A percentile compares a stretch with the other conserved stretches of the same genome.
Evolutionary conservation across 2,888 invertebrate species (phyloP).

Genomic region (Drosophila meridiana): DNA sequence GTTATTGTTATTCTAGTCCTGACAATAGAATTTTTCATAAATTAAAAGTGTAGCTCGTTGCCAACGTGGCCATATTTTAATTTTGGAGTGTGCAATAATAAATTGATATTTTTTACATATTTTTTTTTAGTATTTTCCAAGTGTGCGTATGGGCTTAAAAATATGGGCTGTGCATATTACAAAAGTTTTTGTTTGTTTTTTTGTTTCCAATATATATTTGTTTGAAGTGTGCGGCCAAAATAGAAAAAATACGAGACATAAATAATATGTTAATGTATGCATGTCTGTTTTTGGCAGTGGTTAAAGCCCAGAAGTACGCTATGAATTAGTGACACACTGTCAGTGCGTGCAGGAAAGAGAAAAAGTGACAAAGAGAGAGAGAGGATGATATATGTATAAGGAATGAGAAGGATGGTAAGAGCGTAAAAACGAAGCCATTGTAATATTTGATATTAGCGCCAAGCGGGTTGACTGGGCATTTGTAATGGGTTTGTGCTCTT

Average conservation of each 20-base stretch:
- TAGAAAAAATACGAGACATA: conserved; percentile 43
- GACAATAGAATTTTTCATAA: conserved; percentile 78
- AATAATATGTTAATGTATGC: conserved; percentile 67
- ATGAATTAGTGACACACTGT: conserved; percentile 63
- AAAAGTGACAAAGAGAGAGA: not conserved
- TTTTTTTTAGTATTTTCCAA: not conserved
- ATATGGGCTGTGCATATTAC: conserved; percentile 12
- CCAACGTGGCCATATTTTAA: conserved; percentile 47
- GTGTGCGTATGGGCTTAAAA: not conserved
- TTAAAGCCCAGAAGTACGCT: conserved; percentile 35
- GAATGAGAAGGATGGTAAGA: not conserved
- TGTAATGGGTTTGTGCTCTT: conserved; percentile 12
- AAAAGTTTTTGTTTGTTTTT: conserved; percentile 3
- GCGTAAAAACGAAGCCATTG: conserved; percentile 7
- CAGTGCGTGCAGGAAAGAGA: conserved; percentile 15
- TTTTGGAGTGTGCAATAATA: conserved; percentile 62
- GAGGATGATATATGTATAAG: too few relatives aligned
- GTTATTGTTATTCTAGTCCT: conserved; percentile 73
- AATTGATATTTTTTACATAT: conserved; percentile 54
- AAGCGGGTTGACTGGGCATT: conserved; percentile 7
- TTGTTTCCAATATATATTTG: not conserved
- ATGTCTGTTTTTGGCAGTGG: conserved; percentile 58
- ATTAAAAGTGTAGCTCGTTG: conserved; percentile 65
- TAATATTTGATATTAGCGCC: conserved; percentile 24
- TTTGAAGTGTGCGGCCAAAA: conserved; percentile 40